Evolutionary conservation across 2,888 invertebrate species (phyloP), one percentile per base, ranked within the genome.

Genomic region (Busseola fusca): DNA sequence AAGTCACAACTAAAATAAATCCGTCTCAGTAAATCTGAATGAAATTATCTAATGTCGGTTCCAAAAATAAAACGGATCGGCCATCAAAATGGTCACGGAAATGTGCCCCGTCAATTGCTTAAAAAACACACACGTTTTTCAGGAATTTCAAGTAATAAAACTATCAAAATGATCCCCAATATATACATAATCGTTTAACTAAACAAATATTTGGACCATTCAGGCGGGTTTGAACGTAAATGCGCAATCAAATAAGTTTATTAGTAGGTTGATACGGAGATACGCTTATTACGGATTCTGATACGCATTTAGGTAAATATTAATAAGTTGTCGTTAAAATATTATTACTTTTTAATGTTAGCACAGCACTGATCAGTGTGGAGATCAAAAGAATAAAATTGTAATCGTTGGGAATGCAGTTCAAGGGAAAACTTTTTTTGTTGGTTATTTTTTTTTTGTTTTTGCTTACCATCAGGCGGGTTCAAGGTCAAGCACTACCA

Each of bases 121-220:
- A 64, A 65, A 78, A 25, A 66, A 69, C 58, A 64, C 56, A 70
- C 52, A 27, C 58, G 54, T 68, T 79, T 63, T 50, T 59, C 62
- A 76, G 71, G 72, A 82, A 84, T 84, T 64, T 72, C 18, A n/a
- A 57, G 83, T 72, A 78, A 83, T 84, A 83, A 84, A 84, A 83
- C 74, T 72, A 78, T 76, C 62, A 81, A 81, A 78, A 76, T 78
- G 56, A 80, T 70, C 69, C 58, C 25, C 62, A 60, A 62, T 64
- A 68, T 69, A 78, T 67, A 74, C 62, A 50, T 62, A 78, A 73
- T 78, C 68, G 62, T 84, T 78, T 74, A 81, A 57, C 74, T 72
- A 72, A 69, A 83, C 68, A 71, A 64, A 74, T 74, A 54, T 72
- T 40, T 71, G 59, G 77, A 78, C 69, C 64, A 74, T 73, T 72